phyloP scores from a whole-genome alignment of 1,140 invertebrate genomes.

The Drosophila pallidifrons region DNA sequence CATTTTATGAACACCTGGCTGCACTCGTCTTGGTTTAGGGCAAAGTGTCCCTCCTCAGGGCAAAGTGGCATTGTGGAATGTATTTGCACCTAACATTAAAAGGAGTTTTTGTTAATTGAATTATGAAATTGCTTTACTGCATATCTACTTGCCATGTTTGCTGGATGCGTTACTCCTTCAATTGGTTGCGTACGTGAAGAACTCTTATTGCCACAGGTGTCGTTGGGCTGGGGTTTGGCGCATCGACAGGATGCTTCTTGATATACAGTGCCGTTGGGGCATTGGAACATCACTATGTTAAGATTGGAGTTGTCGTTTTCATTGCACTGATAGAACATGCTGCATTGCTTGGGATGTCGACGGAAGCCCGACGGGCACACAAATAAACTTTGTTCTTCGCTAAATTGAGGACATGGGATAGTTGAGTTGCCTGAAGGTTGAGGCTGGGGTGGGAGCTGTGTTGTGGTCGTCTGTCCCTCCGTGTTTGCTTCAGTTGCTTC shows the following conservation, averaged over 20 bases:
- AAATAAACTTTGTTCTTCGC: slow-evolving; percentile 89
- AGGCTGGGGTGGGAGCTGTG: slow-evolving; percentile 68
- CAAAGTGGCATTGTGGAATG: slow-evolving; percentile 86
- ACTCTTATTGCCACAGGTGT: slow-evolving; percentile 55
- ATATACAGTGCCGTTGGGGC: slow-evolving; percentile 91
- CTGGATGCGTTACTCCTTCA: slow-evolving; percentile 87
- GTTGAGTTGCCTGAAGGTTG: slow-evolving; percentile 56
- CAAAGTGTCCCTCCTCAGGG: slow-evolving; percentile 89
- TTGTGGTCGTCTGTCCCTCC: slow-evolving; percentile 15
- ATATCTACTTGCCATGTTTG: slow-evolving; percentile 82
- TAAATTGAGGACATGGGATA: slow-evolving; percentile 85
- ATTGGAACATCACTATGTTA: slow-evolving; percentile 90
- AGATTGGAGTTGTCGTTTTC: slow-evolving; percentile 88
- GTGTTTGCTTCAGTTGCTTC: slow-evolving; percentile 33
- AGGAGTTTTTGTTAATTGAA: background rate
- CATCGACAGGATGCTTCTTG: slow-evolving; percentile 91
- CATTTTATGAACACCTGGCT: slow-evolving; percentile 92
- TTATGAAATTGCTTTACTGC: background rate
- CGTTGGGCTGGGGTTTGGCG: slow-evolving; percentile 80
- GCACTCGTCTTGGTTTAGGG: slow-evolving; percentile 88
- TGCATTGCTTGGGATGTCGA: slow-evolving; percentile 93
- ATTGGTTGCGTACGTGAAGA: slow-evolving; percentile 62
- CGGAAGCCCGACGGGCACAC: slow-evolving; percentile 93
- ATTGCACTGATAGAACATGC: slow-evolving; percentile 93
- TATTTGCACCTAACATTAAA: slow-evolving; percentile 65